Conservation (phyloP, 2,888 invertebrate species). For the Epinotia bilunana region DNA sequence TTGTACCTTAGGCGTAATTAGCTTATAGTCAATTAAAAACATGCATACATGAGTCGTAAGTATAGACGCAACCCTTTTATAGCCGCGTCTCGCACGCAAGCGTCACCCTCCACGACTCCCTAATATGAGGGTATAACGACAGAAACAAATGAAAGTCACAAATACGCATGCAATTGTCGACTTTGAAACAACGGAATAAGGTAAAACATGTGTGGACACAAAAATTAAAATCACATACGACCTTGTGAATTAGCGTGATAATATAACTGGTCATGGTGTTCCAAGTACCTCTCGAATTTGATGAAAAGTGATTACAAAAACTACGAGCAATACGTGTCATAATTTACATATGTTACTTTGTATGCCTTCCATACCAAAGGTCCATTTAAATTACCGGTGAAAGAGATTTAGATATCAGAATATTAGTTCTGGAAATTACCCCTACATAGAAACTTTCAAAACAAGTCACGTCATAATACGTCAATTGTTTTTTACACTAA, state of each 20-base stretch:
- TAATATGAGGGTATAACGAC: not conserved
- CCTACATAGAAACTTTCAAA: too few species aligned
- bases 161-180: not conserved
- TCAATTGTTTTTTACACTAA: too few species aligned
- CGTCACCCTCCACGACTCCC: not conserved
- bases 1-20: not conserved
- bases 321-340: constrained; percentile 49
- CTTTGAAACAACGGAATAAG: not conserved
- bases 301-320: constrained; percentile 72
- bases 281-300: constrained; percentile 70
- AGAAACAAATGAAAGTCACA: not conserved
- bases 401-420: too few species aligned
- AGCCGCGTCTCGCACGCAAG: constrained; percentile 14
- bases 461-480: too few species aligned
- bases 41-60: not conserved
- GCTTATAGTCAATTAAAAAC: not conserved
- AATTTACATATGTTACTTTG: not conserved
- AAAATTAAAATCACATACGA: not conserved
- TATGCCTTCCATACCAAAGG: too few species aligned
- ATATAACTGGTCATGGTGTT: constrained; percentile 63
- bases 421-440: too few species aligned
- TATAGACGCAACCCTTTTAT: constrained; percentile 14
- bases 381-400: too few species aligned
- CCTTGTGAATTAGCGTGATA: not conserved
- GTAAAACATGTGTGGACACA: not conserved